Evolutionary conservation across 2,797 vertebrate genomes (phyloP).

Genomic region (Mergus octosetaceus): DNA sequence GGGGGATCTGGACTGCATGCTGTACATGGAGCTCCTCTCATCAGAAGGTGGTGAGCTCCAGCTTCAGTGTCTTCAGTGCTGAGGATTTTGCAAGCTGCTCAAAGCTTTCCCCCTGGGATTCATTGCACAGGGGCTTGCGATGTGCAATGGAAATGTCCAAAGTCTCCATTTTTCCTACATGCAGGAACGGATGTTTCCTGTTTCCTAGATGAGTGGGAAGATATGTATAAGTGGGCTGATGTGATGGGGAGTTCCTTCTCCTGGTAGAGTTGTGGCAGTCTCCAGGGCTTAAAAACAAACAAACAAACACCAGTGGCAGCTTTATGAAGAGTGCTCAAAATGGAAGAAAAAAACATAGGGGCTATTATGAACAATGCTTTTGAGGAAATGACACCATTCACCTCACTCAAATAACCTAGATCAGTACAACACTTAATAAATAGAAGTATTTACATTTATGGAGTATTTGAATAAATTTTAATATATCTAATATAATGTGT

Average conservation of each 20-base stretch:
- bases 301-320: neutral
- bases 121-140: neutral
- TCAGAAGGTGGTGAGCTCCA: neutral
- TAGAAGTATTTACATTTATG: neutral
- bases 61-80: neutral
- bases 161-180: neutral
- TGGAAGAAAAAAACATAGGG: neutral
- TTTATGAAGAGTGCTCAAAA: neutral
- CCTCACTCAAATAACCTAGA: neutral
- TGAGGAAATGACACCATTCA: neutral
- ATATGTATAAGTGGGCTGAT: neutral
- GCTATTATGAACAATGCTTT: neutral
- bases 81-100: neutral
- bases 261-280: neutral
- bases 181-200: neutral
- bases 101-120: neutral
- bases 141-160: neutral
- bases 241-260: neutral
- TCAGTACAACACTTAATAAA: neutral
- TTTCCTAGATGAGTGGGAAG: neutral
- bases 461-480: neutral
- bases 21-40: accelerated
- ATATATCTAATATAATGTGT: neutral
- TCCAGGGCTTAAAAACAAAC: neutral
- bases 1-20: neutral